Conservation (phyloP, 2,888 invertebrate species). For the Melanostoma mellinum region DNA sequence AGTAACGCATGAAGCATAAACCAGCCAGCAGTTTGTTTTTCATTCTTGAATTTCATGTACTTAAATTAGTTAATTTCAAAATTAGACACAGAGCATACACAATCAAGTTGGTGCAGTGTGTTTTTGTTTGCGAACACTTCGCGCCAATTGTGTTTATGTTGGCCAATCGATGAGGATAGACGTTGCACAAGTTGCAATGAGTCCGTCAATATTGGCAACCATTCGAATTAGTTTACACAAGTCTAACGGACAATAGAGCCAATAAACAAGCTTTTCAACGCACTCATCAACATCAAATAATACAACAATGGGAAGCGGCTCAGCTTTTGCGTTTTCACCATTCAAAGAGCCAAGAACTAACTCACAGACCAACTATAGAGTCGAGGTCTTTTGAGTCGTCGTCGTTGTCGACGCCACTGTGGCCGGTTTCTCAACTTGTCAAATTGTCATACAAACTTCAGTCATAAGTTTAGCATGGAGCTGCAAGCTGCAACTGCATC, state of each 20-base stretch:
- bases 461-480: constrained; percentile 43
- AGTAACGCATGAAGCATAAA: constrained; percentile 5
- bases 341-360: constrained; percentile 46
- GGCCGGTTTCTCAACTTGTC: constrained; percentile 68
- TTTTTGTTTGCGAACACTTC: constrained; percentile 49
- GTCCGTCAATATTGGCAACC: constrained; percentile 69
- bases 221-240: constrained; percentile 61
- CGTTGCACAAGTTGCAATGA: constrained; percentile 50
- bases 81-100: constrained; percentile 31
- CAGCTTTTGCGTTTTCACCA: constrained; percentile 3
- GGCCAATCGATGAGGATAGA: constrained; percentile 60
- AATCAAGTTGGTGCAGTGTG: neutral
- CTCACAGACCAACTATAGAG: constrained; percentile 30
- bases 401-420: constrained; percentile 27
- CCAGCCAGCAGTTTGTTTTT: neutral
- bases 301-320: constrained; percentile 57
- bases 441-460: constrained; percentile 67
- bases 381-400: constrained; percentile 49
- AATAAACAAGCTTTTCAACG: constrained; percentile 29
- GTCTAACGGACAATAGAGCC: constrained; percentile 48
- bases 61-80: constrained; percentile 68
- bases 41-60: constrained; percentile 47
- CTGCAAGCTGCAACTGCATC: constrained; percentile 22
- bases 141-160: constrained; percentile 51
- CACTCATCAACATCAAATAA: constrained; percentile 25